Base-by-base conservation (phyloP, 2,113 vertebrate species). In the Grammatotria lemairii region DNA sequence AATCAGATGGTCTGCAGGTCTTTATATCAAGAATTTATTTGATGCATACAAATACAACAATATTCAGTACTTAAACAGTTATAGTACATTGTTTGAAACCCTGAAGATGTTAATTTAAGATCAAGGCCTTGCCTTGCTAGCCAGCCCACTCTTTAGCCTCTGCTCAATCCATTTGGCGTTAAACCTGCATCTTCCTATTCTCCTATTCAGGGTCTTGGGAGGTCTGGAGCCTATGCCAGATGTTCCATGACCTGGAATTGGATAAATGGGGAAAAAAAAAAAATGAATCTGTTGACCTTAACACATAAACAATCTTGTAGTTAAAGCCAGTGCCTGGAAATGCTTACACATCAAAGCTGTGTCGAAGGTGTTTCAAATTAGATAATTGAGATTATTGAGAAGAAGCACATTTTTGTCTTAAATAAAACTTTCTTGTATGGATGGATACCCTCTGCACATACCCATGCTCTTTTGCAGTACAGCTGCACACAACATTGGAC, bases 11-110 rank as follows among this genome's bases (percentile, higher is more conserved):
- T 78, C 26, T 49, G 9, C 26, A 7, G 10, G 26, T 78, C 0
- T 9, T 49, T 78, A 78, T 31, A 49, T 31, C 9, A 49, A 49
- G 17, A 28, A 49, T 78, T 49, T 78, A 47, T 78, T 49, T 12
- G 3, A 28, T 75, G 42, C 42, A 8, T 78, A 78, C 0, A 3
- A 7, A 9, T 31, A 2, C 16, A 51, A 78, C 47, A n/a, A 78
- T 5, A 31, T 49, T 12, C 16, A 49, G 42, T 75, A 7, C 42
- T 47, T 31, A 49, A 45, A 0, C 9, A 0, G 45, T n/a, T 8
- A 13, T 4, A 4, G 10, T 31, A 33, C 16, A 78, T 19, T 31
- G 45, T 31, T 51, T 78, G 70, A 49, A 19, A n/a, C 42, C 42
- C 26, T 31, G 16, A 47, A 17, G 70, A 19, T 75, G 4, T 17